A percentile compares a stretch with the other conserved stretches of the same genome.
phyloP scores from a whole-genome alignment of 1,140 invertebrate genomes.

The Hestina assimilis region DNA sequence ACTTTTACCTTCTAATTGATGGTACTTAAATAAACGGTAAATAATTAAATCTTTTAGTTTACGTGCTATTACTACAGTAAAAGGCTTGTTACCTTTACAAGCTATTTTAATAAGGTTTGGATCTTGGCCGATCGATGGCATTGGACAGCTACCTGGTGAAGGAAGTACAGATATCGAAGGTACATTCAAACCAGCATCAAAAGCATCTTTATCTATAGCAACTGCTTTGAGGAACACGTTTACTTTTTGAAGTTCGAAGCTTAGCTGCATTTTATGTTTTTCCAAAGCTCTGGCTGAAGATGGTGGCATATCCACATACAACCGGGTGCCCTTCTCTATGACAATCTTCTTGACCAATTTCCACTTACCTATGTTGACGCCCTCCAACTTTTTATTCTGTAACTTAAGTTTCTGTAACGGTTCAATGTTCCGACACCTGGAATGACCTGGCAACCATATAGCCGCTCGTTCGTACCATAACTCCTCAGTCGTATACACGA shows the following conservation, averaged over 20 bases:
- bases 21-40: conserved; percentile 54
- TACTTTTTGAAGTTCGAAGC: conserved; percentile 68
- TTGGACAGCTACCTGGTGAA: conserved; percentile 26
- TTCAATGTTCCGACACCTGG: conserved; percentile 45
- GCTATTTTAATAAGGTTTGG: conserved; percentile 45
- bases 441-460: conserved; percentile 71
- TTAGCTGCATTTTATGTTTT: conserved; percentile 53
- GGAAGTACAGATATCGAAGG: conserved; percentile 26
- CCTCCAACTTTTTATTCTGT: conserved; percentile 54
- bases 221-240: conserved; percentile 58
- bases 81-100: conserved; percentile 43
- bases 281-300: conserved; percentile 53
- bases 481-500: conserved; percentile 62
- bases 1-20: conserved; percentile 35
- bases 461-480: conserved; percentile 65
- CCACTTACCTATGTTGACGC: conserved; percentile 62
- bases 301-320: conserved; percentile 68
- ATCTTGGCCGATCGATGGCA: conserved; percentile 46
- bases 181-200: conserved; percentile 56
- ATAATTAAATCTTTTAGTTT: conserved; percentile 60
- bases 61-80: conserved; percentile 37
- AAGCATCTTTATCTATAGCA: conserved; percentile 63
- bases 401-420: conserved; percentile 58
- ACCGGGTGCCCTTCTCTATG: conserved; percentile 50
- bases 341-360: conserved; percentile 63